Conservation (phyloP, 2,113 vertebrate genomes). For the Xenus cinereus region DNA sequence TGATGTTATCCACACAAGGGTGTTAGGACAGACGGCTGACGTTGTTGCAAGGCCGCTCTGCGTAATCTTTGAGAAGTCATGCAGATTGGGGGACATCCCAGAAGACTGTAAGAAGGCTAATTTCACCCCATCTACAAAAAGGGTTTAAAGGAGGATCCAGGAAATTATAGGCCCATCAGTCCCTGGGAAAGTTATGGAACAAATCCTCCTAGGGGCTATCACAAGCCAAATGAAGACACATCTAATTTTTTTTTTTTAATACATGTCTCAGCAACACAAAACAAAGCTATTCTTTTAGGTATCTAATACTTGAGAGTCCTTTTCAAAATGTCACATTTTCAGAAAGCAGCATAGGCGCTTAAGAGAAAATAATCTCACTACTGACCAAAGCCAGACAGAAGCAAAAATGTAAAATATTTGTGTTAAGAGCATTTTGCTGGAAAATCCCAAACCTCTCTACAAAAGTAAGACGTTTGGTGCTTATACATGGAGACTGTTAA, state of each 20-base stretch:
- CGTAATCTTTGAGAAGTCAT: no score
- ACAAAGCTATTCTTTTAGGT: not conserved
- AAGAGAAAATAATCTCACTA: not conserved
- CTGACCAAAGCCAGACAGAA: not conserved
- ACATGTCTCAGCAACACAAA: not conserved
- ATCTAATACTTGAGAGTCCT: not conserved
- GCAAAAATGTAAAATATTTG: not conserved
- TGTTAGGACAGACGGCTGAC: no score
- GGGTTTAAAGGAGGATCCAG: no score
- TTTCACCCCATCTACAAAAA: no score
- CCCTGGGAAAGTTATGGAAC: no score
- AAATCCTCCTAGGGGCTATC: no score
- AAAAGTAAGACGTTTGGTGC: not conserved
- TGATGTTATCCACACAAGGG: no score
- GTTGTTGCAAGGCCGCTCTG: no score
- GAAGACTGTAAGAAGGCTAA: no score
- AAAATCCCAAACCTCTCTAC: not conserved
- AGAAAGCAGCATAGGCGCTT: not conserved
- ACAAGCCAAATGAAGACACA: not conserved
- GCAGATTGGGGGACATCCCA: no score
- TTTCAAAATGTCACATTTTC: not conserved
- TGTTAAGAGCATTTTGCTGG: not conserved
- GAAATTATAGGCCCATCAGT: no score
- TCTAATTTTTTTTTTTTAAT: not conserved
- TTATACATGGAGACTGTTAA: not conserved